phyloP scores from a whole-genome alignment of 1,140 invertebrate species.

The Cardiocondyla obscurior region DNA sequence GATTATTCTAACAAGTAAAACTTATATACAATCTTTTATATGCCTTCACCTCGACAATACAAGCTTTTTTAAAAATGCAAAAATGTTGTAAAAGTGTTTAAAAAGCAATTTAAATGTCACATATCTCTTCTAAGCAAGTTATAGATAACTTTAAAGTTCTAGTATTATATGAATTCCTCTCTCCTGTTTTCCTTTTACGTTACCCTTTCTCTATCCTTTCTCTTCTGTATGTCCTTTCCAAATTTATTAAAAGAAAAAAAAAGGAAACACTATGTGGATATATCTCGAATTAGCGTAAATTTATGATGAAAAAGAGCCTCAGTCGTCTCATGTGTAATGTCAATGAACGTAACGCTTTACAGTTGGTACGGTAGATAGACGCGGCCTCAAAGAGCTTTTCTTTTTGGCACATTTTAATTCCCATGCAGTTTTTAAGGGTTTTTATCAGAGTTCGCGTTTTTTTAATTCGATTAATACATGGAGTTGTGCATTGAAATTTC shows the following conservation, averaged over 20 bases:
- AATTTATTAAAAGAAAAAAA: constrained; percentile 1
- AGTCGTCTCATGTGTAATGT: constrained; percentile 38
- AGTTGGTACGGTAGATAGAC: constrained; percentile 81
- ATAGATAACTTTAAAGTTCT: constrained; percentile 7
- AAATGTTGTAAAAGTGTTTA: constrained; percentile 2
- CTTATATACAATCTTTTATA: constrained; percentile 15
- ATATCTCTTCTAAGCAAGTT: neutral
- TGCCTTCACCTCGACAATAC: neutral
- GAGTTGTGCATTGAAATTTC: constrained; percentile 69
- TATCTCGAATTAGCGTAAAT: constrained; percentile 20
- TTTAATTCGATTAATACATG: constrained; percentile 71
- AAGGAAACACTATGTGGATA: neutral
- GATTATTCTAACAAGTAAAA: constrained; percentile 48
- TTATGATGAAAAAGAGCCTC: neutral
- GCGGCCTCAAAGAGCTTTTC: constrained; percentile 68
- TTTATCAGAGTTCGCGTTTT: constrained; percentile 68
- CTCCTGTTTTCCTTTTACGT: neutral
- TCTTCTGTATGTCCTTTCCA: neutral
- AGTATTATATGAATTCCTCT: neutral
- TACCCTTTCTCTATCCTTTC: neutral
- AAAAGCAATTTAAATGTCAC: neutral
- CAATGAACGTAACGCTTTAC: constrained; percentile 72
- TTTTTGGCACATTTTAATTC: constrained; percentile 70
- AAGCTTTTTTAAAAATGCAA: neutral
- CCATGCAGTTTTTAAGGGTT: constrained; percentile 63